A percentile compares a stretch with the other conserved stretches of the same genome.
These are phyloP conservation scores for Emys orbicularis DNA, from an alignment of 2,797 vertebrate species.

Conservation along the genomic window DNA sequence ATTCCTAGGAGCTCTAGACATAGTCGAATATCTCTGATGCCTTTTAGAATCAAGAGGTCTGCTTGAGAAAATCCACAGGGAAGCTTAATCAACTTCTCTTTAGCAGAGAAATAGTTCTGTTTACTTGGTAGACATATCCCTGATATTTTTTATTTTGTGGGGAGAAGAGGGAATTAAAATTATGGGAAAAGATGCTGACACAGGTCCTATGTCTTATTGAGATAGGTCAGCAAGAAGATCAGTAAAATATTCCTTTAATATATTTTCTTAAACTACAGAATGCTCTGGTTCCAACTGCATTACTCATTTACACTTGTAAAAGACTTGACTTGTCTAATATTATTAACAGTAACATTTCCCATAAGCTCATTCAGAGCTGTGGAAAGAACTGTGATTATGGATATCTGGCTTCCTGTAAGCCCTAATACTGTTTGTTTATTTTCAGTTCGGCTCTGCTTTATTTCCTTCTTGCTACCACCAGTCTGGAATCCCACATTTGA, in stretches of 20 bases:
- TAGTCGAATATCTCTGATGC: neutral
- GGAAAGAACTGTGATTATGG: slow-evolving; percentile 4
- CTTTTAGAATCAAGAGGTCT: neutral
- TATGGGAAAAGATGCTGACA: neutral
- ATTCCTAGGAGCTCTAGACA: slow-evolving; percentile 10
- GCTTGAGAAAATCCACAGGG: slow-evolving; percentile 1
- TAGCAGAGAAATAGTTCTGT: neutral
- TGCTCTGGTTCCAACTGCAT: neutral
- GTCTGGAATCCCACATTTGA: neutral
- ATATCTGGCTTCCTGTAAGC: slow-evolving; percentile 1
- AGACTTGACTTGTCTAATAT: neutral
- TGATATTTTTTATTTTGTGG: neutral
- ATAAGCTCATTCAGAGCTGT: neutral
- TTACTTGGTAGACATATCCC: neutral
- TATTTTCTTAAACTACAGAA: neutral
- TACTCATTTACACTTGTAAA: neutral
- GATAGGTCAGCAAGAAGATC: neutral
- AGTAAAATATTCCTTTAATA: slow-evolving; percentile 1
- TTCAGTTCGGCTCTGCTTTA: neutral
- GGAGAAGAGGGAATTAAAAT: neutral
- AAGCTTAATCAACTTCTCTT: neutral
- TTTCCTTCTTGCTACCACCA: neutral
- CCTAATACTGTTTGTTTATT: neutral
- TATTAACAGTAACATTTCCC: neutral
- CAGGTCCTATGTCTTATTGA: neutral